These are phyloP conservation scores for Nomia melanderi DNA, from an alignment of 1,140 invertebrate species.

Conservation along the genomic window DNA sequence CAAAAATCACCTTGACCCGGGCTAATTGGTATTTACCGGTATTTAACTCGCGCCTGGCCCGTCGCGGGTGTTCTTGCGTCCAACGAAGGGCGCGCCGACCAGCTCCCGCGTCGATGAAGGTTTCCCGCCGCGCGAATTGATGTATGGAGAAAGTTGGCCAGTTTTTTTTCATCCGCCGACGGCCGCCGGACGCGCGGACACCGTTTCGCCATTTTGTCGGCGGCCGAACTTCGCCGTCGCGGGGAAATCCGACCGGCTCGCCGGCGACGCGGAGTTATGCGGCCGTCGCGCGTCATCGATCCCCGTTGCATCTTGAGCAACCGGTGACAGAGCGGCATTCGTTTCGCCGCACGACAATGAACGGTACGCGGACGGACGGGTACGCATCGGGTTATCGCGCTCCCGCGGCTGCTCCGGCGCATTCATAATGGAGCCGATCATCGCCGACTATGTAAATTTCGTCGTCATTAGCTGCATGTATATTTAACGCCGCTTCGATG, in stretches of 20 bases:
- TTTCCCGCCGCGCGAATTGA: background rate
- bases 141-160: background rate
- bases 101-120: background rate
- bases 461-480: constrained; percentile 61
- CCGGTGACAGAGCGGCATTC: background rate
- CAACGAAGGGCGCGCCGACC: background rate
- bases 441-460: constrained; percentile 58
- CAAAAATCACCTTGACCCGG: background rate
- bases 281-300: too few species aligned
- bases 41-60: constrained; percentile 11
- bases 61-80: background rate
- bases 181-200: background rate
- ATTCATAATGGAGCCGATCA: constrained; percentile 62
- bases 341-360: background rate
- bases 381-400: constrained; percentile 16
- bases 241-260: too few species aligned
- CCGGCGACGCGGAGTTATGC: too few species aligned
- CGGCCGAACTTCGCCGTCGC: background rate
- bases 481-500: constrained; percentile 53
- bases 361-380: background rate
- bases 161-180: background rate
- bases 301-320: too few species aligned
- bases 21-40: constrained; percentile 60
- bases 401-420: constrained; percentile 42
- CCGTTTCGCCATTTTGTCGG: background rate